A percentile compares a stretch with the other conserved stretches of the same genome.
Evolutionary conservation across 2,113 vertebrate genomes (phyloP).

Genomic region (Saccopteryx bilineata): DNA sequence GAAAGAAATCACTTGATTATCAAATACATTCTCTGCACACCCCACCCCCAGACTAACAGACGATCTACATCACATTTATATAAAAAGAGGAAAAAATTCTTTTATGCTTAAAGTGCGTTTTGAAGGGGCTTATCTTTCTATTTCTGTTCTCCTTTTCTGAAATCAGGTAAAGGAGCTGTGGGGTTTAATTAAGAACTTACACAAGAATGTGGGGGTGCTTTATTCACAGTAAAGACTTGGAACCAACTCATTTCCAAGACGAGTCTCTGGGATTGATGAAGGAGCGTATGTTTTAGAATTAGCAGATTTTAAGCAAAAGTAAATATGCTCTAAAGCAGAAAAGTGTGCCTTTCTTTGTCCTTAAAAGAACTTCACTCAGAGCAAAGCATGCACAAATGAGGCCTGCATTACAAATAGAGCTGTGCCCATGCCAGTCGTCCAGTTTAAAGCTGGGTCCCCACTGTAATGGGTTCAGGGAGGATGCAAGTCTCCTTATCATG

Average conservation of each 20-base stretch:
- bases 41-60: neutral
- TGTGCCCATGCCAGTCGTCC: neutral
- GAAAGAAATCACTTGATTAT: conserved; percentile 19
- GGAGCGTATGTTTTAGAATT: conserved; percentile 70
- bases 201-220: conserved; percentile 42
- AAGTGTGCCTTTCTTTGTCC: conserved; percentile 66
- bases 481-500: conserved; percentile 58
- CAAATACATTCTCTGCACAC: neutral
- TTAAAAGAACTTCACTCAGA: neutral
- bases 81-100: neutral
- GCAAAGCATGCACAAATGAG: neutral
- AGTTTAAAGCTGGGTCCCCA: neutral
- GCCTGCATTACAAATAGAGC: neutral
- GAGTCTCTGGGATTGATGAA: conserved; percentile 76
- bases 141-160: conserved; percentile 31
- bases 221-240: conserved; percentile 64
- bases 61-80: neutral
- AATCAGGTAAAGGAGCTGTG: conserved; percentile 32
- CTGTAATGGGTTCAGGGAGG: conserved; percentile 32
- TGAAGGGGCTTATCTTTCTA: neutral
- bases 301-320: conserved; percentile 70
- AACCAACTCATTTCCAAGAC: conserved; percentile 63
- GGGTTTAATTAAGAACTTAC: conserved; percentile 68
- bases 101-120: conserved; percentile 48
- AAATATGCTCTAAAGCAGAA: conserved; percentile 57